Base-by-base conservation (phyloP, 2,888 invertebrate species). In the Lordiphosa fenestrarum region DNA sequence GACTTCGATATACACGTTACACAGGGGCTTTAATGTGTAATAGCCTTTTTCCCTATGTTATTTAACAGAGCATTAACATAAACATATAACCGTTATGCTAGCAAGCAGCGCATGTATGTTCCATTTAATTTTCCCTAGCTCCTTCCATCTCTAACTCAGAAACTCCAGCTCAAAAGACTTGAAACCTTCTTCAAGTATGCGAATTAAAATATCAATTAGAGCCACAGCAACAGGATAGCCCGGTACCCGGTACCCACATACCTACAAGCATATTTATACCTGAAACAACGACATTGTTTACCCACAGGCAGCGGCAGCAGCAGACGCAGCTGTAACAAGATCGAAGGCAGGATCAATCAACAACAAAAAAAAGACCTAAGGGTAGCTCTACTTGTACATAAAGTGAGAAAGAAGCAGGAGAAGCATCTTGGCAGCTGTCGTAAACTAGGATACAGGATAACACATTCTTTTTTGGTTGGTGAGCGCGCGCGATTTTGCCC, bases 241-340 rank as follows among this genome's bases (percentile, higher is more conserved):
- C 50, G 23, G 23, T 35, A 46, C 51, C 39, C 53, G 53, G n/a
- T n/a, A n/a, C n/a, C n/a, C 53, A 46, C 50, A 46, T 75, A 71
- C 63, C 60, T 47, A 21, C 42, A 33, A 47, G 7, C 7, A 30
- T 30, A 13, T 33, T 12, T 3, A 53, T 41, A 38, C 30, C 15
- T 38, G 19, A 35, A 33, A 19, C 25, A 39, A 47, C 52, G 23
- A 12, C 36, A 6, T 15, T 36, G 19, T 36, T 42, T 42, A 30
- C 25, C 52, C n/a, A 33, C 39, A 42, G 53, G 35, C 49, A 21
- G 46, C 7, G 54, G 39, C 21, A 41, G 42, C 53, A 56, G 74
- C 77, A 44, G 42, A 53, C 53, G 74, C 77, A 77, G 84, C 82
- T 77, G 77, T 77, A 77, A 70, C 39, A 57, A 66, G 82, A 84